Evolutionary conservation across 2,113 vertebrate species (phyloP).

Genomic region (Dipodomys spectabilis): DNA sequence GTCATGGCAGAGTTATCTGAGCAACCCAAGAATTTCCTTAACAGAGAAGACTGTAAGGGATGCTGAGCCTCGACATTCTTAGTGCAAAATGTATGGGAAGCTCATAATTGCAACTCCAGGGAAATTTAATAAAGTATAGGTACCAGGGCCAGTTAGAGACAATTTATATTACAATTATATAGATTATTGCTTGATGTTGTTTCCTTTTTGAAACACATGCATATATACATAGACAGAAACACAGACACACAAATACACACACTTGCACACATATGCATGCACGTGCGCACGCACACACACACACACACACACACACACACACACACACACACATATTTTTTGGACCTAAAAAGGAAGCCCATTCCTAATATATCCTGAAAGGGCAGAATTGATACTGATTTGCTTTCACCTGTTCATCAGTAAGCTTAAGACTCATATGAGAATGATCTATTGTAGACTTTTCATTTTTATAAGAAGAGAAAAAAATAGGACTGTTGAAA

Average conservation of each 20-base stretch:
- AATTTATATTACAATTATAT: conserved; percentile 11
- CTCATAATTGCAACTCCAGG: conserved; percentile 25
- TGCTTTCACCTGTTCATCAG: neutral
- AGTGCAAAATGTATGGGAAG: neutral
- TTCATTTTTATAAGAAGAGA: conserved; percentile 45
- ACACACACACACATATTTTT: neutral
- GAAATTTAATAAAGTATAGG: neutral
- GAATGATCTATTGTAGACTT: neutral
- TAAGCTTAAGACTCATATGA: conserved; percentile 45
- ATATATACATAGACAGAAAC: neutral
- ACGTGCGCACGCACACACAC: neutral
- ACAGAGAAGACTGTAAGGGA: neutral
- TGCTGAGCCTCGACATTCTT: neutral
- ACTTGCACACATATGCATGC: too few species aligned
- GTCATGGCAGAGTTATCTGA: neutral
- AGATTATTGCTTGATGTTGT: neutral
- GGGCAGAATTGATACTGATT: conserved; percentile 1
- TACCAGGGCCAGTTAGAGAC: neutral
- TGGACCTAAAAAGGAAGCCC: neutral
- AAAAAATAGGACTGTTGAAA: conserved; percentile 4
- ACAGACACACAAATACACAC: neutral
- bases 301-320: neutral
- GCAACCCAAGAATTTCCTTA: neutral
- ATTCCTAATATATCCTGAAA: neutral
- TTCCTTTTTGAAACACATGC: neutral